These are phyloP conservation scores for Cryptotermes secundus DNA, from an alignment of 1,140 invertebrate genomes.

Conservation along the genomic window DNA sequence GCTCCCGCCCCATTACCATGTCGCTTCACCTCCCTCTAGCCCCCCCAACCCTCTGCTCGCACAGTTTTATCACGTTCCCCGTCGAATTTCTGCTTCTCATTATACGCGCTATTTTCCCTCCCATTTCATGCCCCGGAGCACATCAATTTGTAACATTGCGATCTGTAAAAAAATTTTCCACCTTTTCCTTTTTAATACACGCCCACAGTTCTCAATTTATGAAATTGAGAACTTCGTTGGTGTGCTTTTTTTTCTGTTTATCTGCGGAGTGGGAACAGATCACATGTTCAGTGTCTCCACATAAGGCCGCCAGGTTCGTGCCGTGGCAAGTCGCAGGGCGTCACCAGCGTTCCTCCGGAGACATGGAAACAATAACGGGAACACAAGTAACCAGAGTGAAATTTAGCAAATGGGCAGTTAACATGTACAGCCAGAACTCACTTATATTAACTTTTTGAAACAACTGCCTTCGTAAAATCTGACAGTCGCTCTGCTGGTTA, in stretches of 20 bases:
- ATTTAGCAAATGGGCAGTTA: too few relatives aligned
- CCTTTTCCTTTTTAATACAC: not conserved
- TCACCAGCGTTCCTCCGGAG: too few relatives aligned
- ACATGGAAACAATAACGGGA: too few relatives aligned
- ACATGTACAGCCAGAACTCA: too few relatives aligned
- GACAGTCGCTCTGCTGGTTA: too few relatives aligned
- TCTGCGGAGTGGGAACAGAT: not conserved
- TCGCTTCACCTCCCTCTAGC: not conserved
- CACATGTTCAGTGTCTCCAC: not conserved
- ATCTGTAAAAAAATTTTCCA: not conserved
- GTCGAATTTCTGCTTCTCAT: constrained; percentile 15
- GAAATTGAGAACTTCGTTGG: constrained; percentile 3
- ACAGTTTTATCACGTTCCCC: not conserved
- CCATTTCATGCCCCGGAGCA: not conserved
- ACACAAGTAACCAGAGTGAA: too few relatives aligned
- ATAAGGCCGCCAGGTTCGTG: not conserved
- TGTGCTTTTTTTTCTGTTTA: not conserved
- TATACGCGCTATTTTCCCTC: constrained; percentile 16
- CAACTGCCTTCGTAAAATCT: too few relatives aligned
- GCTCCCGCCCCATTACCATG: not conserved
- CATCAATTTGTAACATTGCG: constrained; percentile 16
- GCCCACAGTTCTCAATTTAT: constrained; percentile 9
- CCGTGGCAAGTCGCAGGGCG: too few relatives aligned
- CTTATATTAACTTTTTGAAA: too few relatives aligned
- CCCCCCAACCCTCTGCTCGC: not conserved